Evolutionary conservation across 2,888 invertebrate genomes (phyloP), one percentile per base, ranked within the genome.

Genomic region (Hirtodrosophila confusa): DNA sequence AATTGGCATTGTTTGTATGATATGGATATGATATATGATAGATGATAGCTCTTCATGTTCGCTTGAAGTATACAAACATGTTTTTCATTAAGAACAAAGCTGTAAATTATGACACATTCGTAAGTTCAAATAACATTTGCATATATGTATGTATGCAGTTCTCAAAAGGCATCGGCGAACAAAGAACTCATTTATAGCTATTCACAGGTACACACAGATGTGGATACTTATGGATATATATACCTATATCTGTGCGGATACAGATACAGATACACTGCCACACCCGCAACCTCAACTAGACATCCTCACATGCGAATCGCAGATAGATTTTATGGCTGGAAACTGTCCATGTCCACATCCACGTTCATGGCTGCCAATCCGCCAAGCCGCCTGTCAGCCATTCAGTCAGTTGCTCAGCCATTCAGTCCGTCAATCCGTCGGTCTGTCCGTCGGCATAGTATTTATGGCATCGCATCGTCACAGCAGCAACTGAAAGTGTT

Each of bases 401-500:
- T 36, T 37, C 40, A 35, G 53, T 35, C 48, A n/a, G 39, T 41
- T 51, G 33, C 31, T 47, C 40, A 11, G 35, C 35, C 47, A 33
- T 8, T 11, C 44, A 1, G 17, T 50, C 48, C 2, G 17, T 40
- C 58, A 0, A 9, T 56, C 12, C 1, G 41, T 50, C 60, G 10
- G 11, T 45, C 35, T 23, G 51, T 23, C 71, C 56, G 49, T 47
- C 23, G 43, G 31, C 55, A 41, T 53, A 36, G 69, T 60, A 74
- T 73, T 73, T 69, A 73, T 69, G 72, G 57, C 71, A 62, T 35
- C 61, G 60, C 65, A 65, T 45, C 70, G 70, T 44, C 69, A 69
- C 41, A 44, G 53, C 64, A 49, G 50, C 49, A 74, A 69, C 75
- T 65, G 75, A 73, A 69, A 61, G 65, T 73, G 72, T 69, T 74